phyloP scores from a whole-genome alignment of 2,113 vertebrate genomes.

The Lophochroa leadbeateri region DNA sequence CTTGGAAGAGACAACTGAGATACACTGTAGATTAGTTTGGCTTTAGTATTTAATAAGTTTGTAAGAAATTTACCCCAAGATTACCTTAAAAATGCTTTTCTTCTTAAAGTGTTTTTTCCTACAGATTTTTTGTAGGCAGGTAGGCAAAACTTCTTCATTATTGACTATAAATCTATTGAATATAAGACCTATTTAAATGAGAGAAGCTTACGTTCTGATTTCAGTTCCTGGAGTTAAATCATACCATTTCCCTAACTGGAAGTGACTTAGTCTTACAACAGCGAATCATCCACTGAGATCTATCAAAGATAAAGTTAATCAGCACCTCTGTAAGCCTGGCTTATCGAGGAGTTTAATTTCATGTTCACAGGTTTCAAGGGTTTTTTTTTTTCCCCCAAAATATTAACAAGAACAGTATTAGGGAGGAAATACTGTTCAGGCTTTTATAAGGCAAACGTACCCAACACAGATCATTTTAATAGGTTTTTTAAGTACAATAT shows the following conservation, averaged over 20 bases:
- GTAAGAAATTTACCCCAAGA: not conserved
- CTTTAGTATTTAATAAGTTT: not conserved
- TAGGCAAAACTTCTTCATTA: not conserved
- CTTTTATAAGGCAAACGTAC: slow-evolving; percentile 29
- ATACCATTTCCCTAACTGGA: not conserved
- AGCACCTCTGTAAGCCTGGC: not conserved
- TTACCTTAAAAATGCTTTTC: not conserved
- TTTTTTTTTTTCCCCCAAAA: not conserved
- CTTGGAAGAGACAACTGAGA: not conserved
- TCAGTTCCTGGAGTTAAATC: not conserved
- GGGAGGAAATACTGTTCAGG: not conserved
- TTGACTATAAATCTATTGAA: not conserved
- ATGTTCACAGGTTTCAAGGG: not conserved
- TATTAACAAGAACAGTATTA: not conserved
- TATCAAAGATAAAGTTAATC: not conserved
- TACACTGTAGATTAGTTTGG: not conserved
- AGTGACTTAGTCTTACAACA: not conserved
- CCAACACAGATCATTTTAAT: slow-evolving; percentile 3
- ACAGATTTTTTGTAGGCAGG: not conserved
- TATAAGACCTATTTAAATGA: not conserved
- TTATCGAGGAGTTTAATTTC: slow-evolving; percentile 22
- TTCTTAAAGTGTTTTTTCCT: not conserved
- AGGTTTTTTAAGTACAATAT: slow-evolving; percentile 32
- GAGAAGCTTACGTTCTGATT: not conserved
- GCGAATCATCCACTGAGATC: not conserved